Evolutionary conservation across 2,113 vertebrate species (phyloP).

Genomic region (Argyrosomus japonicus): DNA sequence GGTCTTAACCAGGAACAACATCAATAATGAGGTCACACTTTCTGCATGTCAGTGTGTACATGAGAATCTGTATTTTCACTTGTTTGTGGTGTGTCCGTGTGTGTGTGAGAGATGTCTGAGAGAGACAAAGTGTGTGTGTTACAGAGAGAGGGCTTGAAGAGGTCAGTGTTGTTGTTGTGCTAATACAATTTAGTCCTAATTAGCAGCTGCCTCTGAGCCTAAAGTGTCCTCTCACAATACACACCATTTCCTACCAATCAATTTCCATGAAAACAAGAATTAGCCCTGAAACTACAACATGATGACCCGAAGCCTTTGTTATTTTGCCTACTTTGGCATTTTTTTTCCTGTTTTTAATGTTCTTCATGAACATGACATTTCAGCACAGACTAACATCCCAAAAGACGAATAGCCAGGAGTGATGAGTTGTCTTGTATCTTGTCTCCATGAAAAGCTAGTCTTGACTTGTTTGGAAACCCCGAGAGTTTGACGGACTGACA

Average conservation of each 20-base stretch:
- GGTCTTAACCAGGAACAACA: conserved; percentile 68
- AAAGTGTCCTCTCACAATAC: conserved; percentile 49
- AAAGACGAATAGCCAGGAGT: conserved; percentile 65
- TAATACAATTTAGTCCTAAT: conserved; percentile 75
- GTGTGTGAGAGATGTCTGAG: not conserved
- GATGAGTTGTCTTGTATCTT: conserved; percentile 74
- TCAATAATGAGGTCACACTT: conserved; percentile 67
- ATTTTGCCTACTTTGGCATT: not conserved
- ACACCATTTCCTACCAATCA: conserved; percentile 48
- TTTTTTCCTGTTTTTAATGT: conserved; percentile 29
- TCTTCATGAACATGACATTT: conserved; percentile 60
- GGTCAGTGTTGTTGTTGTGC: conserved; percentile 68
- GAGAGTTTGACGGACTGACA: conserved; percentile 69
- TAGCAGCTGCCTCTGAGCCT: conserved; percentile 67
- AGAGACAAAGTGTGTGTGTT: conserved; percentile 6
- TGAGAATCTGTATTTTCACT: not conserved
- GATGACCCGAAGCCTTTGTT: conserved; percentile 35
- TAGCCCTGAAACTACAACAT: conserved; percentile 29
- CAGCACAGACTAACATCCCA: conserved; percentile 55
- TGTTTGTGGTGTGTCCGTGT: conserved; percentile 1
- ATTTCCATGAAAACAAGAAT: conserved; percentile 62
- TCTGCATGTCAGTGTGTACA: not conserved
- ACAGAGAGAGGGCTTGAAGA: conserved; percentile 22
- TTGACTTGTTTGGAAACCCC: conserved; percentile 66
- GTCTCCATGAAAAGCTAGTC: conserved; percentile 57